phyloP scores from a whole-genome alignment of 2,113 vertebrate species.

The Cisticola juncidis region DNA sequence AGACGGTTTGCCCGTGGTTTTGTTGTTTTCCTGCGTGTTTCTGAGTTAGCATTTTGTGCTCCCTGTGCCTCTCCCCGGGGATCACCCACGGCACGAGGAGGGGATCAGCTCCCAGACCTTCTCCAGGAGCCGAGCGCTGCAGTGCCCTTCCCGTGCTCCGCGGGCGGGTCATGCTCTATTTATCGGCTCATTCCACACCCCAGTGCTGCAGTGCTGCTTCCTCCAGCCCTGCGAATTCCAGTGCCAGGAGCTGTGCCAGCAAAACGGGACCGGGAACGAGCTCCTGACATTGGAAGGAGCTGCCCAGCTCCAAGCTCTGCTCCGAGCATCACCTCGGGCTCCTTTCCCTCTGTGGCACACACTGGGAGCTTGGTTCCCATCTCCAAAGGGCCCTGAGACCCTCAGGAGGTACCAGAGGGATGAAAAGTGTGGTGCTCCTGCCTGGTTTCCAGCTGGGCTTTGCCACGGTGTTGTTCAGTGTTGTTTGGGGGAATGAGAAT shows the following conservation, averaged over 20 bases:
- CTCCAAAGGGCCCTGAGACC: not conserved
- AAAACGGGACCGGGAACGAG: not conserved
- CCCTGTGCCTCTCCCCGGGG: not conserved
- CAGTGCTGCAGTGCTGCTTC: not conserved
- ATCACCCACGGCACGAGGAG: not conserved
- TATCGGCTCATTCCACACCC: not conserved
- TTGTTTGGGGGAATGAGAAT: not conserved
- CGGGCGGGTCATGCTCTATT: not conserved
- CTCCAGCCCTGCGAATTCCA: not conserved
- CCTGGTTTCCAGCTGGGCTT: not conserved
- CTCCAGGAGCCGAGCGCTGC: not conserved
- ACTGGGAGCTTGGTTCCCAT: not conserved
- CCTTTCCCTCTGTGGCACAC: not conserved
- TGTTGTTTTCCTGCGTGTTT: not conserved
- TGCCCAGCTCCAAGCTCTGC: not conserved
- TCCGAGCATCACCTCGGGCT: not conserved
- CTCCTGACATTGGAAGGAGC: not conserved
- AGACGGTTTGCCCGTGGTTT: not conserved
- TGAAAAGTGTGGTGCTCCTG: fast-evolving
- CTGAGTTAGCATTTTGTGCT: not conserved
- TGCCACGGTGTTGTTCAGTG: fast-evolving
- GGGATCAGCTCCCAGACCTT: not conserved
- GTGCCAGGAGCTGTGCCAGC: not conserved
- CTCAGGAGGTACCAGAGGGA: not conserved
- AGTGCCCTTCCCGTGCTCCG: not conserved